phyloP scores from a whole-genome alignment of 2,113 vertebrate genomes.

The Anolis carolinensis region DNA sequence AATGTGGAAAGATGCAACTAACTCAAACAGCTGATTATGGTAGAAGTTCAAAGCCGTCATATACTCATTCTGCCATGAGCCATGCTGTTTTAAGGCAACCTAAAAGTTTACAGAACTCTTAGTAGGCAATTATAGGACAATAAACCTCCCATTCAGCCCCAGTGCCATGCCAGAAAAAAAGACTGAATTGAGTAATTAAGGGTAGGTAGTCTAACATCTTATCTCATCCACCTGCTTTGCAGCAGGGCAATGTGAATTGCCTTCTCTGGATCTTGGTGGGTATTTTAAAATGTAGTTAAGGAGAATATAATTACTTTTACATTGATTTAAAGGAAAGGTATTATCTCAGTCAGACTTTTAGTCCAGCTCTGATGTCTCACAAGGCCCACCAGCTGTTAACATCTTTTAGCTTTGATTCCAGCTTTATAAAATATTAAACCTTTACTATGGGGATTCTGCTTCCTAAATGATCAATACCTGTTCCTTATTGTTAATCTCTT shows the following conservation, averaged over 20 bases:
- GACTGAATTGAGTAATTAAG: neutral
- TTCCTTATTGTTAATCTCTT: neutral
- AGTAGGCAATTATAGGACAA: neutral
- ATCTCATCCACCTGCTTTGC: neutral
- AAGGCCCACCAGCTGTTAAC: slow-evolving; percentile 15
- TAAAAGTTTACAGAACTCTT: neutral
- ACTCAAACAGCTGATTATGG: neutral
- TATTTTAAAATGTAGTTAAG: slow-evolving; percentile 31
- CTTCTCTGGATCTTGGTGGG: slow-evolving; percentile 17
- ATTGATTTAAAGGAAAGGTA: slow-evolving; percentile 38
- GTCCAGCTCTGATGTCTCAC: slow-evolving; percentile 9
- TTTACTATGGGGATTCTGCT: slow-evolving; percentile 17
- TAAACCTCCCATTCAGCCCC: neutral
- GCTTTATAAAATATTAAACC: slow-evolving; percentile 39
- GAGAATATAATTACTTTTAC: slow-evolving; percentile 4
- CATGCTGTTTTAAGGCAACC: neutral
- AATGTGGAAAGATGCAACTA: too few species aligned
- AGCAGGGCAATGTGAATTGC: neutral
- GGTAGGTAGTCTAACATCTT: neutral
- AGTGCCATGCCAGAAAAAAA: neutral
- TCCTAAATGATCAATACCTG: slow-evolving; percentile 35
- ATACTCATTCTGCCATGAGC: neutral
- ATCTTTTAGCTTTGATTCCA: slow-evolving; percentile 36
- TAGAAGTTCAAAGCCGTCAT: neutral
- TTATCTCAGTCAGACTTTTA: slow-evolving; percentile 21